Evolutionary conservation across 2,797 vertebrate genomes (phyloP).

Genomic region (Myotis myotis): DNA sequence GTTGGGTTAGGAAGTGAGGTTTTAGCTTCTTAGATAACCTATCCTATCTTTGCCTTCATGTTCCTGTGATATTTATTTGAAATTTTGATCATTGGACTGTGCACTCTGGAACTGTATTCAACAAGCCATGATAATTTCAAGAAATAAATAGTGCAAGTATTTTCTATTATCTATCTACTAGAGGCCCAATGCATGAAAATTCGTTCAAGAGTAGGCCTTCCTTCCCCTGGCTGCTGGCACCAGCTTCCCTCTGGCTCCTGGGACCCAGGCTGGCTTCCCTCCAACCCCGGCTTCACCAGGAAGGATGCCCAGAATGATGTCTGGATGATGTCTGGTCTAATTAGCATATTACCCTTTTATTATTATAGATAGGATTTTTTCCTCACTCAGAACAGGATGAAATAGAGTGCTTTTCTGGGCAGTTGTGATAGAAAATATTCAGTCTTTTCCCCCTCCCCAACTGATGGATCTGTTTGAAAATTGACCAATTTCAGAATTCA

Average conservation of each 20-base stretch:
- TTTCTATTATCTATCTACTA: not conserved
- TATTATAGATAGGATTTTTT: not conserved
- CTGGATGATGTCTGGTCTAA: fast-evolving
- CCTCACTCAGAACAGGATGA: not conserved
- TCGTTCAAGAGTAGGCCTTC: too few relatives aligned
- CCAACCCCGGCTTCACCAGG: too few relatives aligned
- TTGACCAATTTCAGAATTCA: not conserved
- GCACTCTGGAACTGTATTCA: not conserved
- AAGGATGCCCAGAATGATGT: too few relatives aligned
- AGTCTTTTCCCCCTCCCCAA: not conserved
- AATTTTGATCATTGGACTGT: not conserved
- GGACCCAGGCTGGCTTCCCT: too few relatives aligned
- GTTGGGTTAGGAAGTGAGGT: not conserved
- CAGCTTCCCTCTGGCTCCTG: too few relatives aligned
- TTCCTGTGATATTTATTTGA: not conserved
- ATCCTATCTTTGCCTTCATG: not conserved
- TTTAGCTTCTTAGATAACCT: not conserved
- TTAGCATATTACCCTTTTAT: too few relatives aligned
- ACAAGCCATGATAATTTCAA: not conserved
- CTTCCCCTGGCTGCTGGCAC: too few relatives aligned
- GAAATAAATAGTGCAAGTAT: not conserved
- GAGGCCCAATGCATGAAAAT: too few relatives aligned
- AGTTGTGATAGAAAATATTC: not conserved
- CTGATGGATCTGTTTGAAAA: not conserved
- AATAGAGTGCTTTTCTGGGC: not conserved